Base-by-base conservation (phyloP, 92 coral and sea anemone species). In the Pocillopora meandrina region DNA sequence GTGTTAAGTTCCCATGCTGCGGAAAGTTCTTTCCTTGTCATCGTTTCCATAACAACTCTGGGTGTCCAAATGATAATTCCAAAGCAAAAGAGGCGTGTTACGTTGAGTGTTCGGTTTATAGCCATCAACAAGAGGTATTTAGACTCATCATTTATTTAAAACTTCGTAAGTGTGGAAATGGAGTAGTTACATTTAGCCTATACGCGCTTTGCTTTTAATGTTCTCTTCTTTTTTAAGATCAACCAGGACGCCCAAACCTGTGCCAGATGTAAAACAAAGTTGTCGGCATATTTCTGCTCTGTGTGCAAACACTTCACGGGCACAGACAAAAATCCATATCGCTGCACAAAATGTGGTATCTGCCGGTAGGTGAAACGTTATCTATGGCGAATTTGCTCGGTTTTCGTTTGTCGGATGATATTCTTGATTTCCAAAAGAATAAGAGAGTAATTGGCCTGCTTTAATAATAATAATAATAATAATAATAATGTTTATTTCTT, bases 311-410 rank as follows among this genome's bases (percentile, higher is more conserved):
- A 93, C 75, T 90, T 90, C 35, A 95, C 98, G 1, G 92, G 94
- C 5, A 84, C 68, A 9, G 95, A 93, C 16, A 90, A 93, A 66
- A 79, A 75, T 16, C 98, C 97, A 2, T 93, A 89, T 71, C 98
- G 93, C 71, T 95, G 98, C 56, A 79, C 81, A n/a, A 89, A 90
- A 75, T 95, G 98, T 65, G 97, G 98, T 1, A 95, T 95, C 9
- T 95, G 98, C 63, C 89, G 95, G 92, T 80, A 69, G 64, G 89
- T 77, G 52, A 18, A 68, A 14, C 49, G 49, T 23, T 9, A 2
- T 66, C 3, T 23, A 0, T n/a, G 1, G 15, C 71, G 33, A 35
- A 66, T 0, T 10, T 42, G 2, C 2, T n/a, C 49, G 49, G 2
- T 42, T 42, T 42, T 5, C 5, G 49, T 42, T 42, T 42, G 49